These are phyloP conservation scores for Drosophila sucinea DNA, from an alignment of 1,140 invertebrate species.

Conservation along the genomic window DNA sequence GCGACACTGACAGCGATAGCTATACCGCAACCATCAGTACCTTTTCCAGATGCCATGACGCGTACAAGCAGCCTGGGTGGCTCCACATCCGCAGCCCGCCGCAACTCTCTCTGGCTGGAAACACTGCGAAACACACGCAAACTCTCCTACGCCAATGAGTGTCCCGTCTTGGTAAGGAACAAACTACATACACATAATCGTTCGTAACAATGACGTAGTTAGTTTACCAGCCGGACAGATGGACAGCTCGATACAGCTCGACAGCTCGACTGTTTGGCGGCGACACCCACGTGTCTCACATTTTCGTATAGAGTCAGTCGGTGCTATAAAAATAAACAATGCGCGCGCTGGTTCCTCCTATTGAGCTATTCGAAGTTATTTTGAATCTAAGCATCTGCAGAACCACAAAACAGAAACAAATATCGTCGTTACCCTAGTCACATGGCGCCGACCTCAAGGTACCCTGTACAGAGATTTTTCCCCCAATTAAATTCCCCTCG, in stretches of 20 bases:
- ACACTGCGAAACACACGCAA: conserved; percentile 70
- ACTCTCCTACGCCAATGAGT: conserved; percentile 67
- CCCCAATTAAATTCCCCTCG: no score
- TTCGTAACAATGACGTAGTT: conserved; percentile 17
- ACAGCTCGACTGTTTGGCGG: conserved; percentile 43
- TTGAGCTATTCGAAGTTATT: conserved; percentile 66
- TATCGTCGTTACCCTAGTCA: not conserved
- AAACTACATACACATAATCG: not conserved
- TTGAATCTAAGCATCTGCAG: conserved; percentile 73
- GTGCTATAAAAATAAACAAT: conserved; percentile 74
- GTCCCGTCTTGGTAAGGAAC: conserved; percentile 64
- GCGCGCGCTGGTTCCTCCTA: conserved; percentile 23
- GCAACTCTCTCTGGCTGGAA: conserved; percentile 71
- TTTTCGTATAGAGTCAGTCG: conserved; percentile 32
- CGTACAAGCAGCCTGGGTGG: conserved; percentile 61
- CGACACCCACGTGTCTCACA: conserved; percentile 43
- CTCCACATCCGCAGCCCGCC: conserved; percentile 60
- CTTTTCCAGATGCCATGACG: conserved; percentile 47
- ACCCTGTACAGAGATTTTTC: no score
- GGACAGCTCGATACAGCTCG: no score
- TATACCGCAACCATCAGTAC: conserved; percentile 8
- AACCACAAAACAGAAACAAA: conserved; percentile 32
- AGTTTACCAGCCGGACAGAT: conserved; percentile 28
- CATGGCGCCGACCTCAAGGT: no score
- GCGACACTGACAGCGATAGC: conserved; percentile 15